Conservation (phyloP, 1,140 invertebrate genomes). For the Glomeris maerens region DNA sequence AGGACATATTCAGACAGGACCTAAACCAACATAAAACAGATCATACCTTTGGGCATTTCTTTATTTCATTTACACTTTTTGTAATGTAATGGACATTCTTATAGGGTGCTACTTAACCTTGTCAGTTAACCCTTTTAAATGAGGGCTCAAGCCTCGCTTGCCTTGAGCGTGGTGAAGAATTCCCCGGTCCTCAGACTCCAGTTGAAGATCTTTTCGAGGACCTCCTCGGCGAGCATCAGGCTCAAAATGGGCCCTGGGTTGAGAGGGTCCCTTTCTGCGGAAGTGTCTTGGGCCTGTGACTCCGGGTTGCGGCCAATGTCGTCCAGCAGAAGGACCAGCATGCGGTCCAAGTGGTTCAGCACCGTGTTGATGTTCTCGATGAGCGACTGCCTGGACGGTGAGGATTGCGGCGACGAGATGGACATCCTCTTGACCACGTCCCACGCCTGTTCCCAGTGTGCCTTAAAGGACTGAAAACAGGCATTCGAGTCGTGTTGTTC, state of each 20-base stretch:
- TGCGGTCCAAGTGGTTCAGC: constrained; percentile 80
- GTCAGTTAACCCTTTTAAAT: no score
- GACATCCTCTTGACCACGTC: constrained; percentile 59
- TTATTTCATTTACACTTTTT: no score
- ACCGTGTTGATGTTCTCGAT: constrained; percentile 78
- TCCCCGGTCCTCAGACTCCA: constrained; percentile 35
- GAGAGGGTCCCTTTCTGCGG: constrained; percentile 17
- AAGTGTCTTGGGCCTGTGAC: constrained; percentile 39
- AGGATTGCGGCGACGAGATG: constrained; percentile 32
- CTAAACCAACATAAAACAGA: no score
- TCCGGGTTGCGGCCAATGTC: constrained; percentile 34
- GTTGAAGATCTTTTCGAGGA: constrained; percentile 36
- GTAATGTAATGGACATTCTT: no score
- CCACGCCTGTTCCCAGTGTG: constrained; percentile 83
- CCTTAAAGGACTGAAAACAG: constrained; percentile 80
- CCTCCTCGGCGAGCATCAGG: constrained; percentile 33
- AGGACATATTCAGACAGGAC: no score
- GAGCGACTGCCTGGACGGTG: constrained; percentile 24
- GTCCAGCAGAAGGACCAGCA: constrained; percentile 70
- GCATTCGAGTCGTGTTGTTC: constrained; percentile 57
- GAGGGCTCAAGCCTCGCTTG: no score
- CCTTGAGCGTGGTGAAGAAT: constrained; percentile 52
- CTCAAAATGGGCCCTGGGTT: constrained; percentile 36
- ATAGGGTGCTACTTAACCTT: no score
- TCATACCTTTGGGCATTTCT: no score